Base-by-base conservation (phyloP, 1,140 invertebrate genomes). In the Apis mellifera region DNA sequence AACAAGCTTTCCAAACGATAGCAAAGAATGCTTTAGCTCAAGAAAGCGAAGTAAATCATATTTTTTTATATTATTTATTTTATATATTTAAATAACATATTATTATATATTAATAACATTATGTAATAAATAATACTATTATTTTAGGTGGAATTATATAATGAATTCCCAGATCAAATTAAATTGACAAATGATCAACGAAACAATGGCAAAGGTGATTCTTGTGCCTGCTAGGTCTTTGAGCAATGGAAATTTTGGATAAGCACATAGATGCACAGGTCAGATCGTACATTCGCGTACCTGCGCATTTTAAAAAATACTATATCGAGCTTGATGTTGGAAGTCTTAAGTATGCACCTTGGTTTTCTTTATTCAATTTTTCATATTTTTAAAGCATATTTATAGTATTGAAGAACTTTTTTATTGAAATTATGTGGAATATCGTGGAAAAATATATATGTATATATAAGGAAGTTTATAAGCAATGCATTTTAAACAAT, bases 1-100 rank as follows among this genome's bases (percentile, higher is more conserved):
- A 99, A 94, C 97, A 99, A 94, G 99, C 99, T 89, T 99, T 99
- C 95, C 97, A 99, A 94, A 98, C 98, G 72, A 99, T 99, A 93
- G 99, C 99, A 48, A 98, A 98, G 92, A 99, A 99, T 95, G 99
- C 99, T 74, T 94, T 99, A 89, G 98, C 98, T 64, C 98, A 99
- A 94, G 98, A 97, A 90, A 96, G 95, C 84, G 96, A 97, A 92
- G 95, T 94, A 86, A 89, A 78, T 88, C 12, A 52, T 55, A 48
- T 78, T 65, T 64, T 78, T 13, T 75, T 60, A 21, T 71, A 19
- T 52, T 82, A 65, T 73, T 54, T 62, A 13, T 55, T 21, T 70
- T 84, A 15, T 76, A 60, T 23, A 64, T 80, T 62, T 66, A 52
- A 26, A 11, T 23, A 32, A 19, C 59, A 15, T n/a, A n/a, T n/a